Evolutionary conservation across 2,113 vertebrate genomes (phyloP).

Genomic region (Cariama cristata): DNA sequence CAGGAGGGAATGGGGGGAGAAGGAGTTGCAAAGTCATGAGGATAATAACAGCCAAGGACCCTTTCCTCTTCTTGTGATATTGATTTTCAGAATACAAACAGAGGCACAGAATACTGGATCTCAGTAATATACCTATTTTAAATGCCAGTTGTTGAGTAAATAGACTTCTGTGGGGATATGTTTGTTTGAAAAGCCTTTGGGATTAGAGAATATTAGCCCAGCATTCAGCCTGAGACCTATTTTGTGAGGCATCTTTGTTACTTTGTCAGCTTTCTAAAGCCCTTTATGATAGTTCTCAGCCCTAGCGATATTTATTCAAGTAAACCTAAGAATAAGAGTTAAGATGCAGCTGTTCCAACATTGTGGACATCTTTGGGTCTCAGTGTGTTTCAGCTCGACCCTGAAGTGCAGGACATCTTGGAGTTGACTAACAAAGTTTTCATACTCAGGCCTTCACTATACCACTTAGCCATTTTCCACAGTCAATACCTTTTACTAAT

Average conservation of each 20-base stretch:
- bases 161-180: conserved; percentile 56
- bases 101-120: conserved; percentile 19
- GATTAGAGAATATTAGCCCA: conserved; percentile 70
- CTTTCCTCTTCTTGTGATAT: conserved; percentile 41
- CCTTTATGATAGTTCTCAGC: conserved; percentile 70
- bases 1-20: neutral
- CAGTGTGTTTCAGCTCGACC: neutral
- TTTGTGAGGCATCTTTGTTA: conserved; percentile 72
- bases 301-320: conserved; percentile 69
- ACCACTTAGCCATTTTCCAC: neutral
- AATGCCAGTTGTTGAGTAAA: conserved; percentile 66
- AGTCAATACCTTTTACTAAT: neutral
- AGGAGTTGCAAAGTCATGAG: neutral
- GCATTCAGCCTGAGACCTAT: conserved; percentile 53
- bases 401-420: neutral
- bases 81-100: conserved; percentile 69
- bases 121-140: conserved; percentile 59
- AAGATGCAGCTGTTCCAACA: conserved; percentile 74
- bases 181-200: conserved; percentile 72
- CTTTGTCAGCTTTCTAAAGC: conserved; percentile 71
- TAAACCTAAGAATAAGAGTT: conserved; percentile 52
- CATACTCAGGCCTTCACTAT: neutral
- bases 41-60: conserved; percentile 27
- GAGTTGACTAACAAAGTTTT: neutral
- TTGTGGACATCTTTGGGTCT: conserved; percentile 34